Percentiles rank a stretch among this genome's conserved stretches.
These are phyloP conservation scores for Papilio demoleus DNA, from an alignment of 2,888 invertebrate genomes.

Conservation along the genomic window DNA sequence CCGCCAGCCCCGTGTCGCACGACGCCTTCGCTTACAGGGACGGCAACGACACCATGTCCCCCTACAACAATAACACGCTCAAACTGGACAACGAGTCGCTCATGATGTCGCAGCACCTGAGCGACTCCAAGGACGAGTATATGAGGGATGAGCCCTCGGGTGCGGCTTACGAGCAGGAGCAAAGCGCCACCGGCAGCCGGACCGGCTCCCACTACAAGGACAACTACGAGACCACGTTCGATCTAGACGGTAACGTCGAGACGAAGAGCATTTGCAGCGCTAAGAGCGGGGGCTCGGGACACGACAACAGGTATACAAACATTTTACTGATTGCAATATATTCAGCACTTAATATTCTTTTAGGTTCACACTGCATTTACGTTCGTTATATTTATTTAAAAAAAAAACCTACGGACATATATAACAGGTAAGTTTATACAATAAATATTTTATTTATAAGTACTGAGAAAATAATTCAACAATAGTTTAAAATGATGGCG, in stretches of 20 bases:
- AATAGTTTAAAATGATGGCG: neutral
- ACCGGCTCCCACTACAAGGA: slow-evolving; percentile 84
- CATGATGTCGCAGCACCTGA: slow-evolving; percentile 71
- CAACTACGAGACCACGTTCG: slow-evolving; percentile 93
- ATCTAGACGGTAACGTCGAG: slow-evolving; percentile 95
- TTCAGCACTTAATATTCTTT: slow-evolving; percentile 22
- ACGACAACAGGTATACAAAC: slow-evolving; percentile 88
- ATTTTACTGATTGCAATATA: slow-evolving; percentile 43
- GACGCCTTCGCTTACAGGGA: slow-evolving; percentile 85
- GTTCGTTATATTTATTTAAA: slow-evolving; percentile 1
- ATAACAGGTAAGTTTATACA: too few species aligned
- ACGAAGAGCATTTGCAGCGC: slow-evolving; percentile 94
- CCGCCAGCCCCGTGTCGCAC: slow-evolving; percentile 77
- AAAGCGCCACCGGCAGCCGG: slow-evolving; percentile 60
- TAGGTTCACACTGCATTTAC: slow-evolving; percentile 17
- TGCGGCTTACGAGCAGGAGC: slow-evolving; percentile 71
- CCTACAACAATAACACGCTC: slow-evolving; percentile 78
- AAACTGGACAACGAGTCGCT: slow-evolving; percentile 79
- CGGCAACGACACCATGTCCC: slow-evolving; percentile 57
- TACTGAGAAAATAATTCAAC: neutral
- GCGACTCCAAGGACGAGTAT: slow-evolving; percentile 74
- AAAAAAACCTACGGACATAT: too few species aligned
- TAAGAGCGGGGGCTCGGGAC: slow-evolving; percentile 90
- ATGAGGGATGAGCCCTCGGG: slow-evolving; percentile 68
- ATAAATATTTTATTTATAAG: neutral